Percentiles rank a stretch among this genome's conserved stretches.
Evolutionary conservation across 2,888 invertebrate genomes (phyloP).

Genomic region (Latheticus oryzae): DNA sequence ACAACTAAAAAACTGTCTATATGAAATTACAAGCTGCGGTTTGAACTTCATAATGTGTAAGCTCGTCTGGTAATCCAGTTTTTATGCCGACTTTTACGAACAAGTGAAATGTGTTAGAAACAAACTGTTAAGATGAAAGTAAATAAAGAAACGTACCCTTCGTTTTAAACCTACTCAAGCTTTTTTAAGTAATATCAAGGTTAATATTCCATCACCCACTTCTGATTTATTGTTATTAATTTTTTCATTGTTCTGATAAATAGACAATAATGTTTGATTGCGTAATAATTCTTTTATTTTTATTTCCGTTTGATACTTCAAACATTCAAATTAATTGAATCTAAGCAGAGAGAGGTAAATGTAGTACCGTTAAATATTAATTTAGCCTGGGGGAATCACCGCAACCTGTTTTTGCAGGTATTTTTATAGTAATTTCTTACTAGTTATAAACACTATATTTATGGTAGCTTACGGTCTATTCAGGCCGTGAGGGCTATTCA

Average conservation of each 20-base stretch:
- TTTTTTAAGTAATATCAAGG: conserved; percentile 28
- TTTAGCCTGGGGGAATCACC: conserved; percentile 17
- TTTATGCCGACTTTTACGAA: conserved; percentile 15
- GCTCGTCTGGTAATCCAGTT: conserved; percentile 16
- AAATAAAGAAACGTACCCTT: conserved; percentile 27
- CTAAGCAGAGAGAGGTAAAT: neutral
- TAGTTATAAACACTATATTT: conserved; percentile 9
- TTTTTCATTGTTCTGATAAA: too few relatives aligned
- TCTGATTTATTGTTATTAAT: conserved; percentile 35
- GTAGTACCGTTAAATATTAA: conserved; percentile 22
- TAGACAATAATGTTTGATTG: too few relatives aligned
- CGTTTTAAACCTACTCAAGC: conserved; percentile 26
- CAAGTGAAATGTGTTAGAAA: conserved; percentile 31
- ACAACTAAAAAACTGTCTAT: conserved; percentile 1
- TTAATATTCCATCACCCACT: conserved; percentile 37
- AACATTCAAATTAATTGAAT: too few relatives aligned
- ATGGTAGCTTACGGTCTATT: conserved; percentile 13
- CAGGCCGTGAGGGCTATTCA: too few relatives aligned
- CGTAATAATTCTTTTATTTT: too few relatives aligned
- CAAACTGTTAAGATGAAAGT: conserved; percentile 21
- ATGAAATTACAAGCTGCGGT: neutral
- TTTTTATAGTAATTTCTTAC: conserved; percentile 13
- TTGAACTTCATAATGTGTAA: conserved; percentile 1
- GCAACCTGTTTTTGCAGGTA: conserved; percentile 20
- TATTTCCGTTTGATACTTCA: too few relatives aligned